A percentile compares a stretch with the other conserved stretches of the same genome.
These are phyloP conservation scores for Arge pagana DNA, from an alignment of 2,888 invertebrate genomes.

Conservation along the genomic window DNA sequence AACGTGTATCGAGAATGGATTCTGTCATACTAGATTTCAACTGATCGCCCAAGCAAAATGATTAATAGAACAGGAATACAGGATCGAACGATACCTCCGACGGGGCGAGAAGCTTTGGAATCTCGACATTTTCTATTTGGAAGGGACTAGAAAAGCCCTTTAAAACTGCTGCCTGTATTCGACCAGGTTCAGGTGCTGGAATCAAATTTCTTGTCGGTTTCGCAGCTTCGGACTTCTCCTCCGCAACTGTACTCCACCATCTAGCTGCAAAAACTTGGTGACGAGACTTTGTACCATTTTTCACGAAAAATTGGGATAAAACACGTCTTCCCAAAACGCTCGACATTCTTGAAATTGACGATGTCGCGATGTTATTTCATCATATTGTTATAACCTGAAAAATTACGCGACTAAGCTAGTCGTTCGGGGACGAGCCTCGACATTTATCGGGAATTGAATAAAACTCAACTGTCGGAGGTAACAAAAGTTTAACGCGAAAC, in stretches of 20 bases:
- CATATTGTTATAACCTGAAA: too few species aligned
- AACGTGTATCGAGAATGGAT: too few species aligned
- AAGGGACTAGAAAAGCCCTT: constrained; percentile 60
- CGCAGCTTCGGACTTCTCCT: constrained; percentile 23
- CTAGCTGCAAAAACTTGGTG: constrained; percentile 23
- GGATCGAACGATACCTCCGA: constrained; percentile 56
- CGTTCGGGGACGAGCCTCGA: too few species aligned
- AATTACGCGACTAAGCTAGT: too few species aligned
- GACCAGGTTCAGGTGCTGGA: constrained; percentile 36
- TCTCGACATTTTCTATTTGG: constrained; percentile 58
- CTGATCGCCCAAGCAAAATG: too few species aligned
- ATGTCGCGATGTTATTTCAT: too few species aligned
- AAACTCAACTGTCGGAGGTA: too few species aligned
- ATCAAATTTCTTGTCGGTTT: constrained; percentile 24
- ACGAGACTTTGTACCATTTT: constrained; percentile 25
- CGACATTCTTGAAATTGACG: constrained; percentile 41
- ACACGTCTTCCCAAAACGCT: constrained; percentile 26
- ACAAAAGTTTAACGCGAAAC: too few species aligned
- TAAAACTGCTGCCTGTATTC: constrained; percentile 60
- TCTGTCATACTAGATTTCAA: too few species aligned
- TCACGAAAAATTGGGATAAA: constrained; percentile 28
- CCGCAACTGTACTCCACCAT: constrained; percentile 22
- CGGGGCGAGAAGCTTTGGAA: constrained; percentile 55
- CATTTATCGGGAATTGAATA: too few species aligned
- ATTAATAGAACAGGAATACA: too few species aligned